Base-by-base conservation (phyloP, 2,113 vertebrate species). In the Lates calcarifer region DNA sequence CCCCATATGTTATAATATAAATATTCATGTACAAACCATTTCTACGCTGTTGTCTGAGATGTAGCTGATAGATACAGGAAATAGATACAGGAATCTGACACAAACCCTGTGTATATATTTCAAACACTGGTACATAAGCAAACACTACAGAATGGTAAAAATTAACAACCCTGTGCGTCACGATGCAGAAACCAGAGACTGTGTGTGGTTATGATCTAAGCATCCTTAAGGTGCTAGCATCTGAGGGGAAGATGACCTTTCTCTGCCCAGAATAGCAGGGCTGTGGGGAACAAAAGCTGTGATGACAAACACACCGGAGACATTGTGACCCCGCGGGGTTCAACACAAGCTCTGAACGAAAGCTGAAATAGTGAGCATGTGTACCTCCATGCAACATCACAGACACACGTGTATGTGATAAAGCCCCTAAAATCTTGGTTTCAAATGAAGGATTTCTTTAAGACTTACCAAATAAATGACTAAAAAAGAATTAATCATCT, bases 231-330 rank as follows among this genome's bases (percentile, higher is more conserved):
- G 61, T 87, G 61, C 58, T 13, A 33, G 66, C 51, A 55, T 87
- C 64, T 11, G 70, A 82, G 75, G 75, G 41, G 51, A 65, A 56
- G 69, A 61, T 85, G 84, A 91, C 87, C 89, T 91, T 88, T 90
- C 58, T 35, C 31, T 63, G 76, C 82, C 72, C 55, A 86, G 86
- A 93, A 91, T 90, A 92, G 91, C 71, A 85, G 74, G 63, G 73
- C 92, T 84, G 51, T 80, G 58, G 75, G 83, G 74, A 81, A 84
- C 76, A 82, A 75, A 83, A 75, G 76, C 75, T 74, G 68, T 6
- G 76, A 87, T 83, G 88, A 91, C 88, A 86, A 87, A 80, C 68
- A 87, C 78, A 81, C 74, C 12, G 47, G 65, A 43, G 81, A 45
- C 60, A 65, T 2, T 41, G 64, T 79, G 88, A 89, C 85, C 77